phyloP scores from a whole-genome alignment of 1,140 invertebrate species.

The Drosophila pruinosa region DNA sequence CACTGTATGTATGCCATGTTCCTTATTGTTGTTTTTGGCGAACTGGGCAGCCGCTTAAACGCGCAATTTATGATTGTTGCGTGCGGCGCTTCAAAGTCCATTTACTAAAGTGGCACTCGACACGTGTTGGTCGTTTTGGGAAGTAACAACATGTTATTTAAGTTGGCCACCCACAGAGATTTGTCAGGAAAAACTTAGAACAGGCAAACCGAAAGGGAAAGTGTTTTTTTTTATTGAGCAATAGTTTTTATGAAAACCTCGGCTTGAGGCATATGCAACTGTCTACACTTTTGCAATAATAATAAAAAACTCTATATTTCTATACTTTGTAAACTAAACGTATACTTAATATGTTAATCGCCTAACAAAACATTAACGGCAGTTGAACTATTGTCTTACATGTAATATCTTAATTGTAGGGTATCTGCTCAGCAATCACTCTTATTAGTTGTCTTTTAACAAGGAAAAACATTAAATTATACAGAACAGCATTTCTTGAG shows the following conservation, averaged over 20 bases:
- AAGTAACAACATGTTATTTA: conserved; percentile 13
- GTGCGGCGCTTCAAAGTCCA: conserved; percentile 39
- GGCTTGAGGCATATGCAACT: not conserved
- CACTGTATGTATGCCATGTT: not conserved
- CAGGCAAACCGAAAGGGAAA: not conserved
- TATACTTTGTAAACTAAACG: not conserved
- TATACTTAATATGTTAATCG: not conserved
- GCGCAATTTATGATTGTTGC: conserved; percentile 24
- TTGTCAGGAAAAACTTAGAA: not conserved
- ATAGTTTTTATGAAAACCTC: not conserved
- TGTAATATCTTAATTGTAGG: not conserved
- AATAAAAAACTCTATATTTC: not conserved
- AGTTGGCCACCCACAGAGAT: not conserved
- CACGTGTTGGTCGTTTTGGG: conserved; percentile 27
- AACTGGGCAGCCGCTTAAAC: conserved; percentile 1
- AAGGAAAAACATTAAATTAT: not conserved
- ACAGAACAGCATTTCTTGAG: not conserved
- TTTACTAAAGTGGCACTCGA: conserved; percentile 14
- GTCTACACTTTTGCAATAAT: not conserved
- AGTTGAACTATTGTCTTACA: not conserved
- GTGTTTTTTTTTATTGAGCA: conserved; percentile 1
- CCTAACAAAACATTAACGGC: not conserved
- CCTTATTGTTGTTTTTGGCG: conserved; percentile 1
- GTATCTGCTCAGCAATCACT: not conserved
- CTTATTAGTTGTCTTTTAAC: not conserved